Conservation (phyloP, 2,797 vertebrate genomes). For the Meda fulgida region DNA sequence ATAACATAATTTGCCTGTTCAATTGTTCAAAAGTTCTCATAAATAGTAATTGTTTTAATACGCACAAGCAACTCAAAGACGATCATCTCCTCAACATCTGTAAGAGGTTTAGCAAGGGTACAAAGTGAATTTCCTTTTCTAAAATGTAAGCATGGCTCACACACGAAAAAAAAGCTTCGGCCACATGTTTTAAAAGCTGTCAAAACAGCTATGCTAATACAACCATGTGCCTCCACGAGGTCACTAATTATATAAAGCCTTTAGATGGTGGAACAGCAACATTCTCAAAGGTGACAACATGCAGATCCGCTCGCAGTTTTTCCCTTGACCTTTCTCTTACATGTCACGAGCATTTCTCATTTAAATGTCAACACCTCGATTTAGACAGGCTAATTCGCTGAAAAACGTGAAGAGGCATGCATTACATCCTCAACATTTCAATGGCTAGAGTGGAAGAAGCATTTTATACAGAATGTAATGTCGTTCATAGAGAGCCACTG, state of each 20-base stretch:
- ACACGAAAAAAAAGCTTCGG: conserved; percentile 38
- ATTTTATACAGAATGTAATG: conserved; percentile 7
- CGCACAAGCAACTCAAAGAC: conserved; percentile 25
- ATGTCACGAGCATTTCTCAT: conserved; percentile 31
- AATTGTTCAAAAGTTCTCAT: conserved; percentile 4
- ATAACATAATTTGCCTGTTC: neutral
- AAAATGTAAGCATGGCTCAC: conserved; percentile 12
- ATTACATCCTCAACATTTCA: neutral
- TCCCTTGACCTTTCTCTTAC: conserved; percentile 14
- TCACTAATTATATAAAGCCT: conserved; percentile 46
- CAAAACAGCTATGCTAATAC: conserved; percentile 53
- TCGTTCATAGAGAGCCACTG: conserved; percentile 10
- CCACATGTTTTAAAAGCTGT: conserved; percentile 56
- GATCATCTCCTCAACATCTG: conserved; percentile 37
- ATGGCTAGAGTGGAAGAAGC: neutral
- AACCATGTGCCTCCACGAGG: conserved; percentile 30
- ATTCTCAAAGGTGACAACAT: conserved; percentile 34
- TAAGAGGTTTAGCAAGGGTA: conserved; percentile 2
- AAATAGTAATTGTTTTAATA: conserved; percentile 40
- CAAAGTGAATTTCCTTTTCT: conserved; percentile 39
- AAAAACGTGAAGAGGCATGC: conserved; percentile 11
- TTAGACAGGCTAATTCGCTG: conserved; percentile 2
- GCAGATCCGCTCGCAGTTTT: conserved; percentile 1
- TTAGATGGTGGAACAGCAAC: conserved; percentile 39
- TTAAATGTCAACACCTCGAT: conserved; percentile 36